Conservation (phyloP, 2,113 vertebrate species). For the Podarcis muralis region DNA sequence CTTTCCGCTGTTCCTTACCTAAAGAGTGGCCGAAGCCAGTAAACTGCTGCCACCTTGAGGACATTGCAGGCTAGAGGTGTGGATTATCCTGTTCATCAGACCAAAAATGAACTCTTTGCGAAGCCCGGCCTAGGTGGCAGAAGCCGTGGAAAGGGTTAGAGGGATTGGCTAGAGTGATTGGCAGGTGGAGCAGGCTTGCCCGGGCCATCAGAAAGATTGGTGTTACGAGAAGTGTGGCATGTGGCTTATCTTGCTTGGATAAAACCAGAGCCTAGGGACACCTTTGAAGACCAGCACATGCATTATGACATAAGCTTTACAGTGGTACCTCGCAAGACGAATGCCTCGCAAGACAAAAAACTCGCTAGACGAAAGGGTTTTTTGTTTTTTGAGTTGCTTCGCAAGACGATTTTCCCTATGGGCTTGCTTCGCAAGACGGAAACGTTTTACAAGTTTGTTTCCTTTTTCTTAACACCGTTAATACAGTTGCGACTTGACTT, state of each 20-base stretch:
- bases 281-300: not conserved
- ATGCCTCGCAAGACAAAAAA: too few relatives aligned
- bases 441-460: too few relatives aligned
- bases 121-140: not conserved
- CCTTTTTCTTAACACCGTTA: too few relatives aligned
- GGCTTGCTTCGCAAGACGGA: too few relatives aligned
- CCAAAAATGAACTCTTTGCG: not conserved
- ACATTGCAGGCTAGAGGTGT: not conserved
- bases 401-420: too few relatives aligned
- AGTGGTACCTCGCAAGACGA: too few relatives aligned
- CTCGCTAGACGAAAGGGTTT: too few relatives aligned
- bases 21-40: not conserved
- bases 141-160: not conserved
- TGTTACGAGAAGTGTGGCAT: not conserved
- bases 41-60: conserved; percentile 30
- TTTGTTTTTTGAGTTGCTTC: too few relatives aligned
- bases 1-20: not conserved
- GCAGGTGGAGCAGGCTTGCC: too few relatives aligned
- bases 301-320: not conserved
- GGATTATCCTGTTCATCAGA: not conserved
- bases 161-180: not conserved
- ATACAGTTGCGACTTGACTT: too few relatives aligned
- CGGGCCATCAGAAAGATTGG: too few relatives aligned
- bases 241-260: not conserved
- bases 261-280: not conserved